Percentiles rank a stretch among this genome's conserved stretches.
Conservation (phyloP, 2,113 vertebrate species). For the Leuciscus idus region DNA sequence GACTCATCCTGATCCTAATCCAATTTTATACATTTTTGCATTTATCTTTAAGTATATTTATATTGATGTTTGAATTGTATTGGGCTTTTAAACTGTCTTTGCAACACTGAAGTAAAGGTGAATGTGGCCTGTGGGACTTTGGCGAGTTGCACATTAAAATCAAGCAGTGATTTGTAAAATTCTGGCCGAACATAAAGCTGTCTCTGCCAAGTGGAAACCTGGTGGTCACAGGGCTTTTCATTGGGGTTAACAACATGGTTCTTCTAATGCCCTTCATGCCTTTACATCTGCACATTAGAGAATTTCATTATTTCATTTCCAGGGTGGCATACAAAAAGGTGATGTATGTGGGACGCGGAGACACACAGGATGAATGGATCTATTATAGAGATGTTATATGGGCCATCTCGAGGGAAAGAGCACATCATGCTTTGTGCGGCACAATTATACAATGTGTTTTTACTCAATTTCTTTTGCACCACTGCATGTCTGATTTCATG, state of each 20-base stretch:
- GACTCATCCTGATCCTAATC: background rate
- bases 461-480: conserved; percentile 31
- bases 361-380: conserved; percentile 66
- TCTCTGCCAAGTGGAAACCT: conserved; percentile 39
- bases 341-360: conserved; percentile 61
- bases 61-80: background rate
- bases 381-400: conserved; percentile 67
- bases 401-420: conserved; percentile 38
- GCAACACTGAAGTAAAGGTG: background rate
- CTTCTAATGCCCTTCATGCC: conserved; percentile 57
- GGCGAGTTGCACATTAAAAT: conserved; percentile 3
- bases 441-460: conserved; percentile 66
- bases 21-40: background rate
- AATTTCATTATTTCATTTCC: conserved; percentile 70
- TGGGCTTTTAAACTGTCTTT: background rate
- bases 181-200: background rate
- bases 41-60: background rate
- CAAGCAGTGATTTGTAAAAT: conserved; percentile 36
- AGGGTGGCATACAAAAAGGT: conserved; percentile 63
- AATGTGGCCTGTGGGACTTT: background rate
- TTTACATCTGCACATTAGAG: conserved; percentile 61
- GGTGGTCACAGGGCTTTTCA: conserved; percentile 5
- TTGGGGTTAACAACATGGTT: conserved; percentile 27
- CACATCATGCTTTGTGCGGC: background rate
- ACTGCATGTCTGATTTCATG: conserved; percentile 60